Percentiles rank a stretch among this genome's conserved stretches.
Conservation (phyloP, 64 coral and sea anemone species). For the Porites australiensis region DNA sequence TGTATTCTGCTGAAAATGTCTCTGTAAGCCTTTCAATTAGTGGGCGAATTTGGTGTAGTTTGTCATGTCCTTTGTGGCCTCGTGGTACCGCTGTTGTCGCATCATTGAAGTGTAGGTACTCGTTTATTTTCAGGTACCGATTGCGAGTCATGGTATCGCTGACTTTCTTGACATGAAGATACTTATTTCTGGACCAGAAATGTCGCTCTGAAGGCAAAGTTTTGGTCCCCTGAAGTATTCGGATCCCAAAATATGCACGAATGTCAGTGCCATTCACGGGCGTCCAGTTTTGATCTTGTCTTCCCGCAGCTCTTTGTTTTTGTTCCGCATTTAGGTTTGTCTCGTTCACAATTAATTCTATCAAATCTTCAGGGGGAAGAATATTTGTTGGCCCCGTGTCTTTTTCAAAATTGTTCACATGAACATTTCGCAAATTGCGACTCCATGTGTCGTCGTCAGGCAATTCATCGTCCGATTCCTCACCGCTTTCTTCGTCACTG, state of each 20-base stretch:
- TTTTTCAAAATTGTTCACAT: neutral
- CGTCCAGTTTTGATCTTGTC: neutral
- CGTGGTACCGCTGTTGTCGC: too few relatives aligned
- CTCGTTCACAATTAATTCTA: neutral
- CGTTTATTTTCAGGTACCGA: constrained; percentile 11
- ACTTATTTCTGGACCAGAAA: neutral
- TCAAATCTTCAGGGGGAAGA: neutral
- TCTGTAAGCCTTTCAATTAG: too few relatives aligned
- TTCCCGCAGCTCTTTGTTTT: neutral
- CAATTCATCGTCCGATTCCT: neutral
- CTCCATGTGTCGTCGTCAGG: neutral
- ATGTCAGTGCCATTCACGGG: constrained; percentile 1
- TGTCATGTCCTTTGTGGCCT: too few relatives aligned
- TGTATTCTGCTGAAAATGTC: too few relatives aligned
- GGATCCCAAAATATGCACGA: neutral
- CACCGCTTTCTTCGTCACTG: neutral
- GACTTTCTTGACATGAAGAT: neutral
- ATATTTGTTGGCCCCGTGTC: neutral
- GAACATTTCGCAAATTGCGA: constrained; percentile 1
- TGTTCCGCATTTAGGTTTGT: neutral
- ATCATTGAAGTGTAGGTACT: neutral
- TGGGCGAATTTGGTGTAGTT: too few relatives aligned
- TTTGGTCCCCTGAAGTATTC: neutral
- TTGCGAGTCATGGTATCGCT: neutral
- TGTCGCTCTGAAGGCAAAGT: constrained; percentile 3